Evolutionary conservation across 1,140 invertebrate genomes (phyloP).

Genomic region (Drosophila nigrodunni): DNA sequence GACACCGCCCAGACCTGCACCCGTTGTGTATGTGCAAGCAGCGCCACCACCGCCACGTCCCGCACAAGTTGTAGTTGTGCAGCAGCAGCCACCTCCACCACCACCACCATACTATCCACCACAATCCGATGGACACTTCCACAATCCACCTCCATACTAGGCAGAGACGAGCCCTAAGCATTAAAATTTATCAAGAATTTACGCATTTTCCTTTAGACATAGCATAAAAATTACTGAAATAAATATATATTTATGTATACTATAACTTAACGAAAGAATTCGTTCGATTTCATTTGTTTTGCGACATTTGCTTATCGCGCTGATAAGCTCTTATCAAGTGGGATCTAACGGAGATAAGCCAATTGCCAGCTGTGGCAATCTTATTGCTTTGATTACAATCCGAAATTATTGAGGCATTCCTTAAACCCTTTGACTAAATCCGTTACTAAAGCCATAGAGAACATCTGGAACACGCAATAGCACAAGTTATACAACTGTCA

Average conservation of each 20-base stretch:
- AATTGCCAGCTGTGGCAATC: conserved; percentile 11
- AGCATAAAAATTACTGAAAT: conserved; percentile 13
- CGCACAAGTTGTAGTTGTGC: conserved; percentile 32
- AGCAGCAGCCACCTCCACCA: conserved; percentile 49
- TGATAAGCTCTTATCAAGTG: conserved; percentile 5
- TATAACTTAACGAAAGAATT: not conserved
- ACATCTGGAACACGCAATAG: not conserved
- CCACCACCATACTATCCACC: conserved; percentile 50
- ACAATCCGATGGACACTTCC: conserved; percentile 50
- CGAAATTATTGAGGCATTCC: conserved; percentile 19
- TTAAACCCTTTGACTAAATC: not conserved
- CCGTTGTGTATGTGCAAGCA: conserved; percentile 65
- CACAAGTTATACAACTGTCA: not conserved
- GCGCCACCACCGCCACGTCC: conserved; percentile 50
- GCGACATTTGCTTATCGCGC: not conserved
- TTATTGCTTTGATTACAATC: conserved; percentile 10
- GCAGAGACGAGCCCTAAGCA: not conserved
- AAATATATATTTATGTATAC: conserved; percentile 16
- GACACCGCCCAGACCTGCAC: conserved; percentile 51
- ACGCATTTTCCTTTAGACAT: conserved; percentile 25
- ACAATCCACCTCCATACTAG: conserved; percentile 61
- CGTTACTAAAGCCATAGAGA: not conserved
- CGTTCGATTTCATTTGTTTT: conserved; percentile 13
- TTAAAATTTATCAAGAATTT: conserved; percentile 26
- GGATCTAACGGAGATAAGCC: conserved; percentile 11